Evolutionary conservation across 2,797 vertebrate species (phyloP).

Genomic region (Margarornis squamiger): DNA sequence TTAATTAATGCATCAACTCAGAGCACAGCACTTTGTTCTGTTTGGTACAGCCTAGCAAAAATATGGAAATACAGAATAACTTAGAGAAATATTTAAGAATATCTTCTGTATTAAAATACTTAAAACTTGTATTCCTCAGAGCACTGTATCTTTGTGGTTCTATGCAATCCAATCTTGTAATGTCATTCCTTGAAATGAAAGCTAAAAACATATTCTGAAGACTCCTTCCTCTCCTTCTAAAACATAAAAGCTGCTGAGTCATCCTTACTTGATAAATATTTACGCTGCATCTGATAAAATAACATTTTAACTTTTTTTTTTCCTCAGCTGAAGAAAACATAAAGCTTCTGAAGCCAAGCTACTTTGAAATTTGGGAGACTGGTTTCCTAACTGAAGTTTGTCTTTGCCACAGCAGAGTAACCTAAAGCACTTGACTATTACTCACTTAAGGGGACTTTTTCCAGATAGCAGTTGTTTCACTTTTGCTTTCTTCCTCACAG

Average conservation of each 20-base stretch:
- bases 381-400: not conserved
- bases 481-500: slow-evolving; percentile 3
- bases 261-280: slow-evolving; percentile 19
- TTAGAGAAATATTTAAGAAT: not conserved
- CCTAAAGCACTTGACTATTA: not conserved
- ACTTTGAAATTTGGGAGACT: not conserved
- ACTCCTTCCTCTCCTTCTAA: not conserved
- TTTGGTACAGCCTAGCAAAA: not conserved
- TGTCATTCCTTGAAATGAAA: not conserved
- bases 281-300: not conserved
- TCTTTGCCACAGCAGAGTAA: not conserved
- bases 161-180: not conserved
- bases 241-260: slow-evolving; percentile 47
- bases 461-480: not conserved
- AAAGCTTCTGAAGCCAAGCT: not conserved
- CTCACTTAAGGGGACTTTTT: not conserved
- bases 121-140: not conserved
- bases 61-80: not conserved
- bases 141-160: not conserved
- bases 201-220: not conserved
- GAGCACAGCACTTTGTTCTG: not conserved
- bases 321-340: not conserved
- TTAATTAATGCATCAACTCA: not conserved
- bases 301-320: not conserved
- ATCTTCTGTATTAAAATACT: not conserved